phyloP scores from a whole-genome alignment of 2,888 invertebrate species.

The Magallana nippona region DNA sequence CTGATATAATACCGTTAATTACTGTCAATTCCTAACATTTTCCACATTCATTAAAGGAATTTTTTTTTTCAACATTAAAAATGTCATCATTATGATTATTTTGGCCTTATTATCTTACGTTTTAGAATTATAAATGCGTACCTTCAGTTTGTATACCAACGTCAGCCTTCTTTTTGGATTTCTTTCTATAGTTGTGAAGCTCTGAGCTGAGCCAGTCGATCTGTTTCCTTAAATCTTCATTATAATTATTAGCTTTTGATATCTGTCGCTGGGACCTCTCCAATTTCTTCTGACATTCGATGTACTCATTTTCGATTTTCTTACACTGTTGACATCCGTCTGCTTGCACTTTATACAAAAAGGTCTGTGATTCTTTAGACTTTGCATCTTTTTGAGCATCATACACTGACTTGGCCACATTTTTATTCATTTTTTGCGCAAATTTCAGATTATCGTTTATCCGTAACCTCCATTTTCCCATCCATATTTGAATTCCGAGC shows the following conservation, averaged over 20 bases:
- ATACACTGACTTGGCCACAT: not conserved
- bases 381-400: conserved; percentile 1
- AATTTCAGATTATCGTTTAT: too few species aligned
- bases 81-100: too few species aligned
- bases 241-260: conserved; percentile 63
- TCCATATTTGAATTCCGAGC: too few species aligned
- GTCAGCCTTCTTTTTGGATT: conserved; percentile 42
- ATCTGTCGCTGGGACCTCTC: conserved; percentile 55
- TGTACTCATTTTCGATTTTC: conserved; percentile 37
- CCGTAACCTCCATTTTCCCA: too few species aligned
- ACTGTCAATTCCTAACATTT: too few species aligned
- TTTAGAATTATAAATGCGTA: too few species aligned
- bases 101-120: too few species aligned
- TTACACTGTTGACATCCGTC: conserved; percentile 23
- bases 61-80: too few species aligned
- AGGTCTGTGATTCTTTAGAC: not conserved
- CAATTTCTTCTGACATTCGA: conserved; percentile 51
- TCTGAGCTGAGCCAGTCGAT: conserved; percentile 66
- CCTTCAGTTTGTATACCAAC: conserved; percentile 50
- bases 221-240: conserved; percentile 67
- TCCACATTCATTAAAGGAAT: too few species aligned
- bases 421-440: not conserved
- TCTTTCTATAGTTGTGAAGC: conserved; percentile 59
- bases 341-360: not conserved
- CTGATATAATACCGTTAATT: too few species aligned